Conservation (phyloP, 2,888 invertebrate species). For the Drosophila dives region DNA sequence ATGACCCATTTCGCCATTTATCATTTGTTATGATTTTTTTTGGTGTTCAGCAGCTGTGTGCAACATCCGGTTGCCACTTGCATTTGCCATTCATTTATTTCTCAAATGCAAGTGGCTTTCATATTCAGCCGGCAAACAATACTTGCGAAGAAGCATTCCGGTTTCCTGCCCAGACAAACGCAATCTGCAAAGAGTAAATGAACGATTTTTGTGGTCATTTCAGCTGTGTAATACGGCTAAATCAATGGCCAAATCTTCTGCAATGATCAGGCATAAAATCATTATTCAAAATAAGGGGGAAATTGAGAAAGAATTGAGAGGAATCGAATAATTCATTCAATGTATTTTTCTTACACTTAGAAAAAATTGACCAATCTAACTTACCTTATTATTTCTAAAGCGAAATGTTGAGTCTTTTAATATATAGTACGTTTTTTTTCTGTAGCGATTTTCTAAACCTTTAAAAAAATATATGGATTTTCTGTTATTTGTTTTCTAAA, state of each 20-base stretch:
- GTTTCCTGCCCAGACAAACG: neutral
- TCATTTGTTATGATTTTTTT: neutral
- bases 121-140: neutral
- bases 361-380: too few species aligned
- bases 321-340: neutral
- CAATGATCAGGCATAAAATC: neutral
- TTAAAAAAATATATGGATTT: neutral
- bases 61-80: neutral
- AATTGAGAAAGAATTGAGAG: neutral
- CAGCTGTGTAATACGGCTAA: neutral
- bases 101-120: neutral
- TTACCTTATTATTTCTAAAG: too few species aligned
- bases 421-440: neutral
- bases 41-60: neutral
- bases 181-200: neutral
- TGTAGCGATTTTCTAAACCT: neutral
- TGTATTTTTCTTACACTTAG: neutral
- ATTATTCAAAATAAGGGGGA: neutral
- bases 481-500: neutral
- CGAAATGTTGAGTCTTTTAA: too few species aligned
- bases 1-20: neutral
- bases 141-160: neutral
- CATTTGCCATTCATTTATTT: neutral
- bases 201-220: neutral
- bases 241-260: neutral